Evolutionary conservation across 2,888 invertebrate genomes (phyloP).

Genomic region (Prosapia bicincta): DNA sequence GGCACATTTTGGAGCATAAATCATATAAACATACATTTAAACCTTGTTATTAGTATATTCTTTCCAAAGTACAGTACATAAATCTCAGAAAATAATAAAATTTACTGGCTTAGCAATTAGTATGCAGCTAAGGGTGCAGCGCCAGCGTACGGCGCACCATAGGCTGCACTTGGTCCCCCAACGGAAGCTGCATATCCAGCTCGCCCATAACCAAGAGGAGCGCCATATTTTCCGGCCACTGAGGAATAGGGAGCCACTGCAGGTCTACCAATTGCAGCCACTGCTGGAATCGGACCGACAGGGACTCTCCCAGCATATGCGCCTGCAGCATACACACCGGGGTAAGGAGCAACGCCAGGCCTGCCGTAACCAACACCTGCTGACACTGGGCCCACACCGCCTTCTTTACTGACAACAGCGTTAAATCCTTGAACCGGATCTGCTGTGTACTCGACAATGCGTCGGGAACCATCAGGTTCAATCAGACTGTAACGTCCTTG

Average conservation of each 20-base stretch:
- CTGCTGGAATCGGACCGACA: background rate
- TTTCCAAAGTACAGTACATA: no score
- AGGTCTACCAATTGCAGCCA: background rate
- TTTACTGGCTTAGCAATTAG: no score
- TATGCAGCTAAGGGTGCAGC: background rate
- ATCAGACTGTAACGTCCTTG: conserved; percentile 37
- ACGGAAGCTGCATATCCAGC: conserved; percentile 10
- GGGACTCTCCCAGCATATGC: conserved; percentile 3
- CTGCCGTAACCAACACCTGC: conserved; percentile 33
- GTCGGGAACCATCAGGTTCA: conserved; percentile 69
- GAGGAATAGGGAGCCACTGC: background rate
- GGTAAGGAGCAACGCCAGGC: conserved; percentile 21
- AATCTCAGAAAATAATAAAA: no score
- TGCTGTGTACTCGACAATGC: conserved; percentile 57
- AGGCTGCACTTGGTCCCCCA: background rate
- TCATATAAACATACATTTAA: no score
- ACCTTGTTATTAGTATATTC: no score
- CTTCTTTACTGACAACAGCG: conserved; percentile 40
- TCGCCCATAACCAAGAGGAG: conserved; percentile 15
- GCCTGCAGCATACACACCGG: conserved; percentile 39
- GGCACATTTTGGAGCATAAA: no score
- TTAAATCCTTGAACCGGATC: conserved; percentile 48
- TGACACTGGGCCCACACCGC: conserved; percentile 31
- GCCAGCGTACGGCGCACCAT: background rate
- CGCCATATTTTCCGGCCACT: background rate